A percentile compares a stretch with the other conserved stretches of the same genome.
phyloP scores from a whole-genome alignment of 2,797 vertebrate species.

The Acrocephalus scirpaceus region DNA sequence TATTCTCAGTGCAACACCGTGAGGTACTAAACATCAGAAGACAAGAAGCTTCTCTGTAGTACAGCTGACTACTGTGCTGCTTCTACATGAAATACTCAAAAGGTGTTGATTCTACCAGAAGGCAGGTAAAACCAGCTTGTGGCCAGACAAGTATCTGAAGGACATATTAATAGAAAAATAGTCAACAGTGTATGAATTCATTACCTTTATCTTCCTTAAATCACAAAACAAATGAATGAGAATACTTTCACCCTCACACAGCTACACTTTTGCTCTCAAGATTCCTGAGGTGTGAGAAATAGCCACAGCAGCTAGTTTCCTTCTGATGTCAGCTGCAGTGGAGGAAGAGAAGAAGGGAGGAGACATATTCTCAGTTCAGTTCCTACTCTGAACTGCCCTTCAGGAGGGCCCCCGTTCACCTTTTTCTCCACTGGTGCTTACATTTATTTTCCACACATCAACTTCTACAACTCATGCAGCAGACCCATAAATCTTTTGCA shows the following conservation, averaged over 20 bases:
- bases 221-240: not conserved
- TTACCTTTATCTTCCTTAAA: not conserved
- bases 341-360: not conserved
- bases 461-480: not conserved
- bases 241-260: not conserved
- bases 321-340: not conserved
- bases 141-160: not conserved
- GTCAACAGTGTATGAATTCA: not conserved
- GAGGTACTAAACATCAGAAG: not conserved
- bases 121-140: not conserved
- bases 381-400: not conserved
- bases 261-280: not conserved
- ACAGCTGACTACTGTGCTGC: not conserved
- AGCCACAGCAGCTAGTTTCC: not conserved
- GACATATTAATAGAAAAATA: not conserved
- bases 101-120: not conserved
- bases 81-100: not conserved
- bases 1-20: not conserved
- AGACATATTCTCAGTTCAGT: not conserved
- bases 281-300: not conserved
- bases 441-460: not conserved
- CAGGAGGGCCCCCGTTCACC: accelerated
- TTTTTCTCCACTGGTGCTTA: not conserved
- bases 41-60: not conserved
- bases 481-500: not conserved